A percentile compares a stretch with the other conserved stretches of the same genome.
These are phyloP conservation scores for Polydrusus tereticollis DNA, from an alignment of 2,888 invertebrate species.

Conservation along the genomic window DNA sequence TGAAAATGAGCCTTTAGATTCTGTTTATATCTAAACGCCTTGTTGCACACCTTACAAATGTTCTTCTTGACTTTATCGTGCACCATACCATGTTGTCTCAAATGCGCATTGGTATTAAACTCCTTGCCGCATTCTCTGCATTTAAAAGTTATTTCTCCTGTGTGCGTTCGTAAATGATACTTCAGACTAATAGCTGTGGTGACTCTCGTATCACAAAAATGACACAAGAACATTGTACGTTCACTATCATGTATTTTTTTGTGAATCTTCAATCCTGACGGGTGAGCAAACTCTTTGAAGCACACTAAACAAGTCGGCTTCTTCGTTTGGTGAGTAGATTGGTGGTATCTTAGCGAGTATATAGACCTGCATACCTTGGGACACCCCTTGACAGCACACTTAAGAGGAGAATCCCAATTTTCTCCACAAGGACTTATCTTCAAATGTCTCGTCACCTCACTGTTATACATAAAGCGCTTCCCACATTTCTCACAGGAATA, in stretches of 20 bases:
- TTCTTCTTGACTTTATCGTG: not conserved
- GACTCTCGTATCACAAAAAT: constrained; percentile 19
- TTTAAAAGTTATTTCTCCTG: constrained; percentile 19
- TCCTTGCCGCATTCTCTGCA: not conserved
- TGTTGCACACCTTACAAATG: not conserved
- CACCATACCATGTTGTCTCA: not conserved
- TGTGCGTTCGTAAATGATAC: constrained; percentile 51
- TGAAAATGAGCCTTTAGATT: not conserved
- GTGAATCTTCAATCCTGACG: not conserved
- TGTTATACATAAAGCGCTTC: constrained; percentile 10
- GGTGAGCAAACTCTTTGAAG: not conserved
- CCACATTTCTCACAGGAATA: constrained; percentile 27
- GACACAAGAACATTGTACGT: not conserved
- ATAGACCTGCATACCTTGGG: constrained; percentile 52
- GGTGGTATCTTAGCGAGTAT: not conserved
- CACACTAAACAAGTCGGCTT: not conserved
- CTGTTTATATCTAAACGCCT: not conserved
- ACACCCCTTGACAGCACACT: constrained; percentile 4
- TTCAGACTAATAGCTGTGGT: not conserved
- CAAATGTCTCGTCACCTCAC: not conserved
- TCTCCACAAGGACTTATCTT: not conserved
- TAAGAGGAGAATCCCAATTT: not conserved
- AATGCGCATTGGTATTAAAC: not conserved
- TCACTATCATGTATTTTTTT: not conserved
- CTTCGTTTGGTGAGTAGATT: not conserved